Evolutionary conservation across 2,888 invertebrate genomes (phyloP), one percentile per base, ranked within the genome.

Genomic region (Clunio marinus): DNA sequence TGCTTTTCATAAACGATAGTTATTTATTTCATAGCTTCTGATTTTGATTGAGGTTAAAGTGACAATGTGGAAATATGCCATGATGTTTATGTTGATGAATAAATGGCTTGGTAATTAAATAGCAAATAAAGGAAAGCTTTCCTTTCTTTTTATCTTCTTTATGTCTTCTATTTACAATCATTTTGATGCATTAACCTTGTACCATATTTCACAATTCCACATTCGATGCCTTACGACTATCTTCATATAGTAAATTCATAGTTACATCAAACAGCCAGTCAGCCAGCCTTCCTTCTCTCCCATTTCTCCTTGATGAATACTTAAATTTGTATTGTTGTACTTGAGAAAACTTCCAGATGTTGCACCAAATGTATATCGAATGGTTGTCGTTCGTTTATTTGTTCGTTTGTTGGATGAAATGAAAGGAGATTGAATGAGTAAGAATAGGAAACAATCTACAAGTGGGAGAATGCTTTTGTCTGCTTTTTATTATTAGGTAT

Each of bases 341-440:
- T 66, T 66, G 66, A 66, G 66, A 66, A 66, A 66, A 24, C 27
- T 55, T 55, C 66, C 66, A 66, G 66, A 66, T 66, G 66, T 66
- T 66, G 35, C 66, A 65, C 10, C 27, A 46, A 20, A 51, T 51
- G 51, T 51, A 45, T 45, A 51, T 51, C 22, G 51, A 51, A 51
- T 4, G 51, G 17, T 22, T 51, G 51, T 4, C 7, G 45, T 15
- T 5, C 7, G 35, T 32, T 32, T 5, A 32, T 5, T 32, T 32
- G 45, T n/a, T n/a, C n/a, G n/a, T n/a, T n/a, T n/a, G 45, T 15
- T 7, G n/a, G 35, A 32, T 45, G 45, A 45, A 45, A 45, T 15
- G n/a, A 45, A 45, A 13, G 3, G 24, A 25, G n/a, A 57, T 13
- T 51, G 51, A 51, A 51, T 20, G 51, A 51, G 51, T 17, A n/a